Base-by-base conservation (phyloP, 2,113 vertebrate species). In the Morone saxatilis region DNA sequence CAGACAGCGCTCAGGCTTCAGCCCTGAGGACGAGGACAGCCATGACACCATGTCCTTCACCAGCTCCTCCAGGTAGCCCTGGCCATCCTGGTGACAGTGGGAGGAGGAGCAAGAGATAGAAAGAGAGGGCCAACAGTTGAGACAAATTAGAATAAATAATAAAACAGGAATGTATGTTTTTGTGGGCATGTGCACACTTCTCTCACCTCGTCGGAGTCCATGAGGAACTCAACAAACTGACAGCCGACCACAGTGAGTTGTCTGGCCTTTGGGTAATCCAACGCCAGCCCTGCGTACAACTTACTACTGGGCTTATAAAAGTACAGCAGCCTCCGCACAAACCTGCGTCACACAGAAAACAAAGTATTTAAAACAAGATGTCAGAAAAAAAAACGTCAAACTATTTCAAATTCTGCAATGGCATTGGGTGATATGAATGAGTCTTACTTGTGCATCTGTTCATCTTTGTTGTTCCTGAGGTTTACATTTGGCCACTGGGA, bases 241-340 rank as follows among this genome's bases (percentile, higher is more conserved):
- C 98, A 99, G 80, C 97, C 98, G 54, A 98, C 97, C 60, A 98
- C 97, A n/a, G 98, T 99, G 88, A 99, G 96, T 82, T 98, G 97
- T 83, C 97, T 97, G 14, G 97, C 96, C 82, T 97, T 98, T 51
- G 89, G 82, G 88, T 98, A 97, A 87, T 99, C 97, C 93, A 99
- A 88, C 83, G 97, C 97, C 79, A 99, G 91, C 84, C 95, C 97
- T 73, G 97, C 97, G 45, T 97, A 99, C 54, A 99, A 94, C 86
- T 97, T 98, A 94, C 97, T 98, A 92, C 97, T 99, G 75, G 98
- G 98, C 85, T 98, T 99, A 88, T 98, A 99, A 92, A 99, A 99
- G 94, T 97, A 99, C 53, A 99, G 95, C 71, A 99, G 93, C 91
- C 98, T 96, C 71, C 97, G 96, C 62, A 99, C 97, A 96, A 99